A percentile compares a stretch with the other conserved stretches of the same genome.
Conservation (phyloP, 2,113 vertebrate species). For the Gracilinanus agilis region DNA sequence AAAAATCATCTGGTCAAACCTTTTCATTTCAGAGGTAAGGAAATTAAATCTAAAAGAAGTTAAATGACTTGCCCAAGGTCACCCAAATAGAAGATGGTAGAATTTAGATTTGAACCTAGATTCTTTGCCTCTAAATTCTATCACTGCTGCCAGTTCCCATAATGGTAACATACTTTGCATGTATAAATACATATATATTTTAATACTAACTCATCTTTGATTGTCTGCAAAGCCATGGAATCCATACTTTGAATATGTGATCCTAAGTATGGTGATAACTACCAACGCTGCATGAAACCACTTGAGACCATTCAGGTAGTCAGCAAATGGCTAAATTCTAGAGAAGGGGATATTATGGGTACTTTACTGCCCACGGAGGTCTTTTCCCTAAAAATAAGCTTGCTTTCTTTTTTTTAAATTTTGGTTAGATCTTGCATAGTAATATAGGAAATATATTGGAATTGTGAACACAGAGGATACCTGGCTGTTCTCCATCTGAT, state of each 20-base stretch:
- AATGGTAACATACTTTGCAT: conserved; percentile 11
- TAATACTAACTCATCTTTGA: conserved; percentile 61
- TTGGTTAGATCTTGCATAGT: conserved; percentile 73
- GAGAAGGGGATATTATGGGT: conserved; percentile 79
- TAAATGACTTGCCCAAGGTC: neutral
- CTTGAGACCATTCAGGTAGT: conserved; percentile 80
- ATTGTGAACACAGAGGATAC: conserved; percentile 66
- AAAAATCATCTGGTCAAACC: neutral
- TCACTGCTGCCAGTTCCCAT: neutral
- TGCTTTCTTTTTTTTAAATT: conserved; percentile 17
- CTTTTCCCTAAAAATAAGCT: conserved; percentile 79
- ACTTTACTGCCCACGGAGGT: conserved; percentile 80
- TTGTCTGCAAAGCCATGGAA: conserved; percentile 53
- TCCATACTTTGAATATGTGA: conserved; percentile 36
- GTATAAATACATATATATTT: conserved; percentile 55
- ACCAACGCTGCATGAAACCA: conserved; percentile 70
- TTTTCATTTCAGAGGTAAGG: neutral
- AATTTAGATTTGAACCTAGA: neutral
- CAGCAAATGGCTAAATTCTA: conserved; percentile 81
- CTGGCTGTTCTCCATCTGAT: conserved; percentile 70
- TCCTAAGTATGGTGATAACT: conserved; percentile 79
- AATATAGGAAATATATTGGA: conserved; percentile 67
- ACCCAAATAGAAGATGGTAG: neutral
- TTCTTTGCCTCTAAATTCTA: neutral
- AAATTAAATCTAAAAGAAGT: neutral